phyloP scores from a whole-genome alignment of 1,140 invertebrate genomes.

The Neotoxoptera formosana region DNA sequence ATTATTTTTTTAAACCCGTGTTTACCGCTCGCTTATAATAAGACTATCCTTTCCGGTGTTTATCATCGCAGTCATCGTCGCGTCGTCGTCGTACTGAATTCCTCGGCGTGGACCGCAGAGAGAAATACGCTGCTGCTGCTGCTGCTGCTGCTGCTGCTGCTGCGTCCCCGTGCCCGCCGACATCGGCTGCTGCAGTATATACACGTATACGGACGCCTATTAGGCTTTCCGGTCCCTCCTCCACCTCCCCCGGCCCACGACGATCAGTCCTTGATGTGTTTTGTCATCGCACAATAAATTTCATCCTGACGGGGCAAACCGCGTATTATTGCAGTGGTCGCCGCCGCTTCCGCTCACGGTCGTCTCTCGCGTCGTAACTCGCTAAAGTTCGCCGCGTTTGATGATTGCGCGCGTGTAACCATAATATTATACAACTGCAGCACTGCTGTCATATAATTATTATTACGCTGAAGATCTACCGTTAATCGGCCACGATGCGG shows the following conservation, averaged over 20 bases:
- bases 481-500: neutral
- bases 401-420: constrained; percentile 19
- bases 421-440: neutral
- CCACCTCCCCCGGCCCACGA: neutral
- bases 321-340: neutral
- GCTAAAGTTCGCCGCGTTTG: neutral
- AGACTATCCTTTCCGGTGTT: constrained; percentile 16
- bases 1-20: neutral
- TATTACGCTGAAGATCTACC: neutral
- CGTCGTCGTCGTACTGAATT: too few relatives aligned
- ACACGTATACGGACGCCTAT: constrained; percentile 19
- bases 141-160: constrained; percentile 28
- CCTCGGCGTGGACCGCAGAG: neutral
- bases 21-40: neutral
- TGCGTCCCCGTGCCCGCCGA: neutral
- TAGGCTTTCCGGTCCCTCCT: constrained; percentile 32
- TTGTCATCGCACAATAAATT: constrained; percentile 49
- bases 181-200: neutral
- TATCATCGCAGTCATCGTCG: neutral
- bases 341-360: neutral
- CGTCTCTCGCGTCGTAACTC: constrained; percentile 9
- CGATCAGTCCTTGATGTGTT: constrained; percentile 31
- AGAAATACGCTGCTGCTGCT: constrained; percentile 43
- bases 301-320: constrained; percentile 41
- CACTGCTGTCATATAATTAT: neutral